A percentile compares a stretch with the other conserved stretches of the same genome.
These are phyloP conservation scores for Emberiza fucata DNA, from an alignment of 2,113 vertebrate genomes.

Conservation along the genomic window DNA sequence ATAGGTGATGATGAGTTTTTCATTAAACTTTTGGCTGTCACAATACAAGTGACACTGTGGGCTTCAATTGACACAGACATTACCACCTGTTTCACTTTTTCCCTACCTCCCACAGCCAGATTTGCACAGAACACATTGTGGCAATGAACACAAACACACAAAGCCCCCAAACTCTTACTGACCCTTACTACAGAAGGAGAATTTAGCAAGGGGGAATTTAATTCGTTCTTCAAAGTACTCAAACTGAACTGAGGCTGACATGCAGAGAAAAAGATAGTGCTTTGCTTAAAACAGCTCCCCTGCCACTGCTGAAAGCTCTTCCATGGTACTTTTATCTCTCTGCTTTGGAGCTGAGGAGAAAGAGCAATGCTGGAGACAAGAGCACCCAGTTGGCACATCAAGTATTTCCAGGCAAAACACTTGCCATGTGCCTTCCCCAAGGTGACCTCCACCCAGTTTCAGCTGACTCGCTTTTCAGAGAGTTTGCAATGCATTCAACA, in stretches of 20 bases:
- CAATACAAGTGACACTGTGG: background rate
- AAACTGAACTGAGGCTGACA: background rate
- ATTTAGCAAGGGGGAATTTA: background rate
- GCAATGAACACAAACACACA: background rate
- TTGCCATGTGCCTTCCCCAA: background rate
- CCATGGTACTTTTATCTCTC: background rate
- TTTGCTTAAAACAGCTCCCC: background rate
- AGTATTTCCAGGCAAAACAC: background rate
- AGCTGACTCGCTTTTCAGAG: background rate
- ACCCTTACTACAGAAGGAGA: background rate
- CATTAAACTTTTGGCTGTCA: background rate
- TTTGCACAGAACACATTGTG: background rate
- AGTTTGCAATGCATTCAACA: background rate
- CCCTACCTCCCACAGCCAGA: background rate
- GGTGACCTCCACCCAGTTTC: background rate
- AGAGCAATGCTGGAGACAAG: background rate
- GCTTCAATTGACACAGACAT: rapidly evolving
- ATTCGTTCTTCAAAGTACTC: background rate
- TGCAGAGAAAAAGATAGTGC: background rate
- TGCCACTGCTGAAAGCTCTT: background rate
- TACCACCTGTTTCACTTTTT: background rate
- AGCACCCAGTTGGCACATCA: background rate
- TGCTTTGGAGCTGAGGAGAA: background rate
- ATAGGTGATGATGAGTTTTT: background rate
- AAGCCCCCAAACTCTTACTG: background rate